Evolutionary conservation across 2,113 vertebrate genomes (phyloP).

Genomic region (Rostratula benghalensis): DNA sequence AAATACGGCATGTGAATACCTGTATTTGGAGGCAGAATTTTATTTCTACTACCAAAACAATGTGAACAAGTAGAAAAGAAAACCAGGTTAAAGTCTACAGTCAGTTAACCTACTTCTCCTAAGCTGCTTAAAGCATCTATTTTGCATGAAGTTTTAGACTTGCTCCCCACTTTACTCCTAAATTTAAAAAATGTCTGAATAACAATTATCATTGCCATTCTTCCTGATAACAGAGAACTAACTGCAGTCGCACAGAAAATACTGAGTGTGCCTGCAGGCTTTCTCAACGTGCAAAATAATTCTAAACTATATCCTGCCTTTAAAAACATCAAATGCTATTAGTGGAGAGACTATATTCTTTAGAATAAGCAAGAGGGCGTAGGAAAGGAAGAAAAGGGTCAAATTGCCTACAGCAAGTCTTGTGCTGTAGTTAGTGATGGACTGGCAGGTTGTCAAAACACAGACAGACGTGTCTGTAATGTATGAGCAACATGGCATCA

Average conservation of each 20-base stretch:
- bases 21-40: neutral
- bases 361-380: neutral
- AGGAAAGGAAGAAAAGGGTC: constrained; percentile 58
- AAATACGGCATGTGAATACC: neutral
- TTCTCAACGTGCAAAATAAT: constrained; percentile 18
- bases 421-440: constrained; percentile 30
- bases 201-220: neutral
- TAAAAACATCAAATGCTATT: constrained; percentile 21
- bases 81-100: neutral
- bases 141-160: neutral
- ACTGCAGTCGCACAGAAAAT: neutral
- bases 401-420: constrained; percentile 37
- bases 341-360: neutral
- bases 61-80: neutral
- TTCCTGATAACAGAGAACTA: neutral
- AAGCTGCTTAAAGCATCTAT: neutral
- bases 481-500: constrained; percentile 3
- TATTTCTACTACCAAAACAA: neutral
- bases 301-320: neutral
- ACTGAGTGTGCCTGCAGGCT: neutral
- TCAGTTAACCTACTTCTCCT: neutral
- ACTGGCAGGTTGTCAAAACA: constrained; percentile 63
- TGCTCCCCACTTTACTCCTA: neutral
- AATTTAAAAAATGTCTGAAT: neutral
- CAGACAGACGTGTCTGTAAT: neutral